Conservation (phyloP, 2,113 vertebrate genomes). For the Myrmecophaga tridactyla region DNA sequence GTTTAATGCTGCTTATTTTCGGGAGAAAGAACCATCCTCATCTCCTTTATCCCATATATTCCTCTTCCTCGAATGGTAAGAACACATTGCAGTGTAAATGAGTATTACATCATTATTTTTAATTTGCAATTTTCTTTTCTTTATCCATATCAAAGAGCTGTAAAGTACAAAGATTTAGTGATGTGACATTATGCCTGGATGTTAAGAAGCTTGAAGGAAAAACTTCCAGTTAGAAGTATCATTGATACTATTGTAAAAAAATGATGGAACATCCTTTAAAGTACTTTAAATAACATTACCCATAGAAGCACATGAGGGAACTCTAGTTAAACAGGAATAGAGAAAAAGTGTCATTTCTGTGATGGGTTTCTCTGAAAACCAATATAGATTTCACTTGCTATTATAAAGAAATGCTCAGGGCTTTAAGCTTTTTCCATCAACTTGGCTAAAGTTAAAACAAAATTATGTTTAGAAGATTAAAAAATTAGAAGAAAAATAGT, state of each 20-base stretch:
- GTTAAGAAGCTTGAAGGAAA: background rate
- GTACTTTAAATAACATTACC: background rate
- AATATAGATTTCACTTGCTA: background rate
- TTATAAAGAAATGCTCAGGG: background rate
- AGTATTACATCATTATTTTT: background rate
- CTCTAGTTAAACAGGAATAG: background rate
- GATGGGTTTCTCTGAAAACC: background rate
- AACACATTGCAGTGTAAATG: rapidly evolving
- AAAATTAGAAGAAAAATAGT: background rate
- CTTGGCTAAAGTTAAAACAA: background rate
- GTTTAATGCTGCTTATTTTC: rapidly evolving
- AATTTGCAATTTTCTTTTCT: background rate
- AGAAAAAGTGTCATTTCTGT: background rate
- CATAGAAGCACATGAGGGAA: background rate
- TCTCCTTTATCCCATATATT: rapidly evolving
- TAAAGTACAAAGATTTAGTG: background rate
- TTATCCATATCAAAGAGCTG: background rate
- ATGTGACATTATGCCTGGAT: background rate
- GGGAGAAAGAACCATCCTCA: too few species aligned
- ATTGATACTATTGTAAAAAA: background rate
- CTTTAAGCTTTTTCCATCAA: background rate
- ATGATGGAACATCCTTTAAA: background rate
- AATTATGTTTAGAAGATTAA: background rate
- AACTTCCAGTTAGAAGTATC: background rate
- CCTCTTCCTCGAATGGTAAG: too few species aligned